Evolutionary conservation across 1,140 invertebrate genomes (phyloP).

Genomic region (Trichonephila clavata): DNA sequence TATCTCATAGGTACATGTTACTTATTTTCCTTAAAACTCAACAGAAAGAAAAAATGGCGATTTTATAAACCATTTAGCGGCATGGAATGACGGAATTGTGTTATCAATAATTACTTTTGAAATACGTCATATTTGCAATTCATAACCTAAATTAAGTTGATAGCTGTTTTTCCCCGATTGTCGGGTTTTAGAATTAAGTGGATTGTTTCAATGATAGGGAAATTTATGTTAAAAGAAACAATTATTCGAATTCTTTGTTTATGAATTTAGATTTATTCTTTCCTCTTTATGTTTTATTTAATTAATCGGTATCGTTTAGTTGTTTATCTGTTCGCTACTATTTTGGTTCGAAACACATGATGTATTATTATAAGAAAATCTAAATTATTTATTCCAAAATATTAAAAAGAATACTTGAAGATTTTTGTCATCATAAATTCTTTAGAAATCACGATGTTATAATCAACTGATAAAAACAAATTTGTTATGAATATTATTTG

Average conservation of each 20-base stretch:
- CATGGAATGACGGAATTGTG: neutral
- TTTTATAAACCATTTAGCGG: neutral
- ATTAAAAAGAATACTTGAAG: no score
- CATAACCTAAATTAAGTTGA: neutral
- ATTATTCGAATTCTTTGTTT: neutral
- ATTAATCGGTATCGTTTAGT: neutral
- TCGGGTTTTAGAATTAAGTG: neutral
- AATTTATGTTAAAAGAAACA: neutral
- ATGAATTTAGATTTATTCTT: neutral
- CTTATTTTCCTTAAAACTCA: slow-evolving; percentile 3
- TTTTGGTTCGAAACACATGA: no score
- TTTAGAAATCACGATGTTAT: no score
- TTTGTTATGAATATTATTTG: no score
- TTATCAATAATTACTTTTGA: slow-evolving; percentile 3
- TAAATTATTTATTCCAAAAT: no score
- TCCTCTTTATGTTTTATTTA: neutral
- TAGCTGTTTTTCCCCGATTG: neutral
- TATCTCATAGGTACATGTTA: neutral
- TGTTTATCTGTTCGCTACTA: no score
- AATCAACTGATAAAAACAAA: no score
- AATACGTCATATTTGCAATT: neutral
- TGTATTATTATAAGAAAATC: no score
- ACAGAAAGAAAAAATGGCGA: neutral
- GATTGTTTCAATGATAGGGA: neutral
- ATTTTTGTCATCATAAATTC: no score